Evolutionary conservation across 1,140 invertebrate species (phyloP), one percentile per base, ranked within the genome.

Genomic region (Macrostomum lignano): DNA sequence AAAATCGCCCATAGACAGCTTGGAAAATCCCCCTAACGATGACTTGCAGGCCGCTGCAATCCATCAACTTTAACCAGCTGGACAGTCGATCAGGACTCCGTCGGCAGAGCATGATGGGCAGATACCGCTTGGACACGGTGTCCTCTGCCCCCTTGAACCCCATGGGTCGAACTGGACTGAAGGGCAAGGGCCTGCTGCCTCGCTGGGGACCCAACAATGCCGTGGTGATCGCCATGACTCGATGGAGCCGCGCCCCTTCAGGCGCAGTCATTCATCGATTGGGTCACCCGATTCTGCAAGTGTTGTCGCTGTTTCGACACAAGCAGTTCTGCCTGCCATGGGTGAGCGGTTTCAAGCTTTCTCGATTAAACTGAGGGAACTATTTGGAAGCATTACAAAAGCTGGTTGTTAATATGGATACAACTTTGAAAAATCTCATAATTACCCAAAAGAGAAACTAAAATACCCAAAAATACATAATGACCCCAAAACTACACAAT

Each of bases 151-250:
- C 34, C 17, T 13, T 35, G 13, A 62, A 62, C 42, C 58, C 60
- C 7, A 48, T 52, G 41, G 60, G 60, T 24, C 38, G 60, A 36
- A 61, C 60, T 19, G 60, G 60, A 9, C 34, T 62, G 1, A 36
- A 52, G 33, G 60, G 60, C 3, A 45, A 51, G 38, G 60, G 60
- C 6, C 40, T 40, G 10, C 36, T 61, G 28, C 51, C 46, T 39
- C 44, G 55, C 3, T 62, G 57, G 51, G 60, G 60, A 21, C 60
- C 60, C n/a, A 62, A 62, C 41, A 58, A 62, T 43, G 44, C 47
- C 21, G 52, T 60, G 17, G 42, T 49, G 17, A 43, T 52, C 1
- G 45, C 60, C 9, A 46, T 62, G 11, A 55, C 59, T 6, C 43
- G 55, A 37, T 60, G 45, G 46, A 39, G 44, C 13, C 22, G 40